Percentiles rank a stretch among this genome's conserved stretches.
These are phyloP conservation scores for Tromatobia lineatoria DNA, from an alignment of 2,888 invertebrate genomes.

Conservation along the genomic window DNA sequence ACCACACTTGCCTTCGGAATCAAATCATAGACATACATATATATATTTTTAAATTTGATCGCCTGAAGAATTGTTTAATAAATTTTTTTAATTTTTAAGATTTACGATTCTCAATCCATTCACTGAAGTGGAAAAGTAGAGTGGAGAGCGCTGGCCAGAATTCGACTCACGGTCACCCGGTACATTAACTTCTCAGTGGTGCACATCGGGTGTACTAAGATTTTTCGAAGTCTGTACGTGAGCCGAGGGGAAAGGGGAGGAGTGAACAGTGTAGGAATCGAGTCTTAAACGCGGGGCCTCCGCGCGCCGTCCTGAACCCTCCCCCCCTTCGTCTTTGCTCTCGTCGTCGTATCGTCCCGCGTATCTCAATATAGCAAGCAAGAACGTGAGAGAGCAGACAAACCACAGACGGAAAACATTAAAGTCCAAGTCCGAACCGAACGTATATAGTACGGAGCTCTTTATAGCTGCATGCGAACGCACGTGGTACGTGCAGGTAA, in stretches of 20 bases:
- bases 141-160: conserved; percentile 2
- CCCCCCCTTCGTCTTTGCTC: conserved; percentile 48
- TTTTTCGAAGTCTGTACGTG: conserved; percentile 36
- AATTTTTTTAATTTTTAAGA: not conserved
- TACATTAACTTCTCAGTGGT: conserved; percentile 44
- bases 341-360: conserved; percentile 53
- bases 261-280: not conserved
- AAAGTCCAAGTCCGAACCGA: conserved; percentile 51
- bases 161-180: conserved; percentile 52
- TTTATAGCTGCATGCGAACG: conserved; percentile 11
- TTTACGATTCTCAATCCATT: not conserved
- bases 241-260: not conserved
- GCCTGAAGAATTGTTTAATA: not conserved
- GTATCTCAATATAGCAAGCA: conserved; percentile 48
- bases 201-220: conserved; percentile 63
- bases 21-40: too few relatives aligned
- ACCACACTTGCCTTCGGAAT: too few relatives aligned
- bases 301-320: conserved; percentile 56
- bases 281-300: conserved; percentile 48
- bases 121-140: not conserved
- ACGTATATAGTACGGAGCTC: conserved; percentile 3
- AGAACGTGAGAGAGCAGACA: conserved; percentile 50
- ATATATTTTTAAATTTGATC: too few relatives aligned
- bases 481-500: conserved; percentile 47
- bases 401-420: conserved; percentile 61